These are phyloP conservation scores for Valencia hispanica DNA, from an alignment of 2,797 vertebrate species.

Conservation along the genomic window DNA sequence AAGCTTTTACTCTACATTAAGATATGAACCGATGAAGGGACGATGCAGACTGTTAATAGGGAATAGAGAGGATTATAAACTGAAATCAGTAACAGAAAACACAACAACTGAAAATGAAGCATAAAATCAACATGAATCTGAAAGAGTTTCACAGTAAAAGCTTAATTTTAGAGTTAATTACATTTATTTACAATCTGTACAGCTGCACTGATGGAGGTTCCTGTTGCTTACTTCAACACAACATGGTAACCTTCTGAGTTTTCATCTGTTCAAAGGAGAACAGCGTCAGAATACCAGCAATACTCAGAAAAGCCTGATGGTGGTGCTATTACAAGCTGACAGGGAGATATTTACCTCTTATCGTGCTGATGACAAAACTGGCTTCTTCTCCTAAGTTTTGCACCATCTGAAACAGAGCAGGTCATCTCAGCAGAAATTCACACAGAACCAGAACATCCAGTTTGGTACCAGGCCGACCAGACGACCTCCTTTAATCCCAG, in stretches of 20 bases:
- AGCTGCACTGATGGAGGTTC: slow-evolving; percentile 11
- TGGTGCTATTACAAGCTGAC: neutral
- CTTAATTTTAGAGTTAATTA: neutral
- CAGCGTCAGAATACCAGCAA: neutral
- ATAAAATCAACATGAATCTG: no score
- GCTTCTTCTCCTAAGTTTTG: slow-evolving; percentile 94
- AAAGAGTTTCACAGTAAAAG: slow-evolving; percentile 24
- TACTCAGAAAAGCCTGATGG: neutral
- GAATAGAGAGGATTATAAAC: slow-evolving; percentile 19
- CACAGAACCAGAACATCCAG: no score
- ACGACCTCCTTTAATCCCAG: no score
- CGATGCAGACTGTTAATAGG: neutral
- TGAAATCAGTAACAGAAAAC: slow-evolving; percentile 27
- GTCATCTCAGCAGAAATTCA: no score
- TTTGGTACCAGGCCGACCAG: no score
- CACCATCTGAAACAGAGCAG: slow-evolving; percentile 85
- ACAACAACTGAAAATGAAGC: slow-evolving; percentile 12
- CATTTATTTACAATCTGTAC: slow-evolving; percentile 61
- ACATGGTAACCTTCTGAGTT: slow-evolving; percentile 64
- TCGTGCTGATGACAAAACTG: slow-evolving; percentile 90
- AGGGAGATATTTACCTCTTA: slow-evolving; percentile 82
- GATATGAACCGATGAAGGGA: neutral
- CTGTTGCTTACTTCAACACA: slow-evolving; percentile 66
- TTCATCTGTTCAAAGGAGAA: slow-evolving; percentile 59
- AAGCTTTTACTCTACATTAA: neutral